phyloP scores from a whole-genome alignment of 2,113 vertebrate species.

The Agapornis roseicollis region DNA sequence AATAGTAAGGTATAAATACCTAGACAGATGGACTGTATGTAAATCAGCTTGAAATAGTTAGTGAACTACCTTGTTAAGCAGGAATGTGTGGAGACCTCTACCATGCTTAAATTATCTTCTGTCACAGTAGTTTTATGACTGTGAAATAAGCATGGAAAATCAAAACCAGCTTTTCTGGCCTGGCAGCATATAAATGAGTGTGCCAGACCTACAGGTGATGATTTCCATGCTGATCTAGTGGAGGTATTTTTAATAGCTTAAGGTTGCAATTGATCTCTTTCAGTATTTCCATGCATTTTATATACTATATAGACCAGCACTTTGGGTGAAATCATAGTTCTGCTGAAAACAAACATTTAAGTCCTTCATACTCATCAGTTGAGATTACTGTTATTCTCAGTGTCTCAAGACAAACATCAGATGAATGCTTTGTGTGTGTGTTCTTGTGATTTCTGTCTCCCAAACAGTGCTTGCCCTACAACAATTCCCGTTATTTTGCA shows the following conservation, averaged over 20 bases:
- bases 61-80: background rate
- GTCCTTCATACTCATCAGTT: background rate
- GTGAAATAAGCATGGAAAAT: background rate
- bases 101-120: background rate
- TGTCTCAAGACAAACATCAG: background rate
- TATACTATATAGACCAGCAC: background rate
- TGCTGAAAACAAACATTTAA: background rate
- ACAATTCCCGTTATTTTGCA: background rate
- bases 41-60: background rate
- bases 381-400: background rate
- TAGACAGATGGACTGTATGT: background rate
- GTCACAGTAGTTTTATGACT: background rate
- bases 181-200: background rate
- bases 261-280: background rate
- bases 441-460: background rate
- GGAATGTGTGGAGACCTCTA: background rate
- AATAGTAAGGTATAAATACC: background rate
- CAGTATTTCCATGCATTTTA: background rate
- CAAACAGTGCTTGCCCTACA: background rate
- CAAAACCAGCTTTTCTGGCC: background rate
- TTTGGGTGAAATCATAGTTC: background rate
- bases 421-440: background rate
- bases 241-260: background rate
- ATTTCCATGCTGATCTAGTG: background rate
- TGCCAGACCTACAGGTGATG: background rate